phyloP scores from a whole-genome alignment of 35 echinoderm and acorn worm species.

The Chiridota heheva region DNA sequence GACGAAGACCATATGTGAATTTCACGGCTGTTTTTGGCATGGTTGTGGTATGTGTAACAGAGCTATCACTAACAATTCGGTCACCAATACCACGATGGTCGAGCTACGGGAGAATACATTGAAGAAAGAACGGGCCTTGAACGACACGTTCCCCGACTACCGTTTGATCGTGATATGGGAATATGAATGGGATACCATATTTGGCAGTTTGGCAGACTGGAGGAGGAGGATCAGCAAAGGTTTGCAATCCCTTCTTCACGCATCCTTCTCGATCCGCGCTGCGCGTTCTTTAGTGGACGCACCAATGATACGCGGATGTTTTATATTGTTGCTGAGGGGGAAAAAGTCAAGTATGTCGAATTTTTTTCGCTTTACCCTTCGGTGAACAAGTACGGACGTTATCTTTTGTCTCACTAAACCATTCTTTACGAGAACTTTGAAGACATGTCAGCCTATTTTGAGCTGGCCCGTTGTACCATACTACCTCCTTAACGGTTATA shows the following conservation, averaged over 20 bases:
- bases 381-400: constrained; percentile 24
- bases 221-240: no score
- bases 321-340: background rate
- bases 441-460: constrained; percentile 24
- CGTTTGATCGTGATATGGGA: background rate
- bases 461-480: constrained; percentile 35
- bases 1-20: constrained; percentile 25
- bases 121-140: no score
- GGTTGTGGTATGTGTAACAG: constrained; percentile 43
- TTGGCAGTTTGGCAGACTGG: no score
- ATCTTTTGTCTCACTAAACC: constrained; percentile 15
- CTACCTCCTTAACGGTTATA: background rate
- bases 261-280: background rate
- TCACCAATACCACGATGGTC: background rate
- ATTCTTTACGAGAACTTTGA: no score
- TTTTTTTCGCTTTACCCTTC: background rate
- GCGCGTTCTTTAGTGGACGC: background rate
- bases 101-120: background rate
- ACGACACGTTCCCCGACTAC: no score
- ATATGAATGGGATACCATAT: background rate
- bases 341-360: background rate
- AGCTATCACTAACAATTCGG: background rate
- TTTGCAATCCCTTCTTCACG: background rate
- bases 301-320: background rate
- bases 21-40: constrained; percentile 49